phyloP scores from a whole-genome alignment of 2,797 vertebrate species.

The Hemitrygon akajei region DNA sequence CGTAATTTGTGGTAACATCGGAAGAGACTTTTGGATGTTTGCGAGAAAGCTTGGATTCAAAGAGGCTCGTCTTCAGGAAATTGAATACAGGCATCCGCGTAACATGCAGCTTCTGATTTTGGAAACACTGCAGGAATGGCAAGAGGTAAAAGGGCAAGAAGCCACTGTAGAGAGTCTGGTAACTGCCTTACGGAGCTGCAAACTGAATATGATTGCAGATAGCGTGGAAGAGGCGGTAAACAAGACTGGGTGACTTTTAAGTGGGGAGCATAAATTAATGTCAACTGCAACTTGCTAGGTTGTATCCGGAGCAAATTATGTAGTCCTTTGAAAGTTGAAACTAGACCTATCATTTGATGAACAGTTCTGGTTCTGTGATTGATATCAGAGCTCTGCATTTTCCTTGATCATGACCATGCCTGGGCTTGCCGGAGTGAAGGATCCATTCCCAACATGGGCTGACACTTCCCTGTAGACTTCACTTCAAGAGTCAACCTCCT shows the following conservation, averaged over 20 bases:
- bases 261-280: neutral
- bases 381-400: neutral
- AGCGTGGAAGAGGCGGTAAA: constrained; percentile 50
- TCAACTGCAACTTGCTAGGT: neutral
- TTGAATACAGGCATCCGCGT: constrained; percentile 50
- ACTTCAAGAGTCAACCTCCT: neutral
- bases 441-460: neutral
- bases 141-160: constrained; percentile 45
- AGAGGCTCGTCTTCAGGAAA: constrained; percentile 59
- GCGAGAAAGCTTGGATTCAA: constrained; percentile 62
- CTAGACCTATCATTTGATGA: too few relatives aligned
- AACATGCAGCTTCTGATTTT: constrained; percentile 58
- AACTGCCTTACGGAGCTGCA: constrained; percentile 59
- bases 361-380: neutral
- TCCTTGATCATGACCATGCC: neutral
- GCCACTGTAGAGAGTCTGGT: constrained; percentile 57
- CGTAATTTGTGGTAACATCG: constrained; percentile 57
- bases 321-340: neutral
- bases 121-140: constrained; percentile 69
- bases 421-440: neutral
- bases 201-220: constrained; percentile 70
- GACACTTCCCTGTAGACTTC: neutral
- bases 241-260: neutral
- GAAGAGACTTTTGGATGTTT: constrained; percentile 62
- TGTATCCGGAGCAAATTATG: neutral